Base-by-base conservation (phyloP, 2,888 invertebrate species). In the Rhabditoides inermis region DNA sequence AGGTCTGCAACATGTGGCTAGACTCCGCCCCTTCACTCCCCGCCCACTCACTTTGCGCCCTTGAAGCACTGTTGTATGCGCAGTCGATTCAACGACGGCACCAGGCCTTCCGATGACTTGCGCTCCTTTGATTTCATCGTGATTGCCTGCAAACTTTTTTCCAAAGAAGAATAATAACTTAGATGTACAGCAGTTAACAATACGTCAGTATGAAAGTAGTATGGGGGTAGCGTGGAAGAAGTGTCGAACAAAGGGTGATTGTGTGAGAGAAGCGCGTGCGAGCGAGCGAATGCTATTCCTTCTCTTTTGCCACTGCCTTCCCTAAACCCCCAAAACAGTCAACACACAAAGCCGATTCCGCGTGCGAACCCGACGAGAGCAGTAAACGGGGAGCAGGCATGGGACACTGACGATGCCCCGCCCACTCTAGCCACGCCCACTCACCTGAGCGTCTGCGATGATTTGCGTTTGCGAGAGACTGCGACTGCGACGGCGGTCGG, bases 1-100 rank as follows among this genome's bases (percentile, higher is more conserved):
- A 2, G 73, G 68, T 53, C 73, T 73, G 56, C 49, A 67, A 41
- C 32, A 32, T 15, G 10, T 7, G 32, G 15, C 7, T 32, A 7
- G 10, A 10, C 32, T 15, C 32, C 32, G 15, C 10, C 15, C 23
- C 20, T 10, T 22, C 5, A 30, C 10, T 15, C 28, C 28, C 27
- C 5, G 5, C 45, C 6, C 10, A 45, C 66, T 49, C 46, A 73
- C 73, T 73, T 73, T 40, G 73, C 71, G 30, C 59, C 55, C 30
- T 68, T 65, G 55, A 57, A 73, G 48, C 71, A 64, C 37, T 71
- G 71, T 47, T 72, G 71, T 53, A 73, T 73, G 22, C 73, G 58
- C 3, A 73, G 55, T 42, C 73, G 58, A 39, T 70, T 69, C 22
- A 73, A 52, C 6, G 73, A 64, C 5, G 73, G 73, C 15, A 73